A percentile compares a stretch with the other conserved stretches of the same genome.
Conservation (phyloP, 2,888 invertebrate genomes). For the Campoplex nolae region DNA sequence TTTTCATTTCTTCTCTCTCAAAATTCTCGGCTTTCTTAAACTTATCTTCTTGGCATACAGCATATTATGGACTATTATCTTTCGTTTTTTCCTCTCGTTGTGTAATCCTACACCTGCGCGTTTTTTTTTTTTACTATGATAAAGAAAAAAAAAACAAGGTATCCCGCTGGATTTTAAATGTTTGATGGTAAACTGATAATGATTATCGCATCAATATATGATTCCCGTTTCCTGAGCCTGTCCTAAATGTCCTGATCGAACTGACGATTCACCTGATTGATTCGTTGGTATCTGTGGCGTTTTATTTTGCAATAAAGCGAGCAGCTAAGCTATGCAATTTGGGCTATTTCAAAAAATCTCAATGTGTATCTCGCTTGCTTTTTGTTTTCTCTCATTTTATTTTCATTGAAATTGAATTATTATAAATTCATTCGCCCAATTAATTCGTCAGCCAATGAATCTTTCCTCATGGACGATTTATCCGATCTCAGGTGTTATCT, state of each 20-base stretch:
- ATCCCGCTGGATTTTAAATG: no score
- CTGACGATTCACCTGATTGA: constrained; percentile 75
- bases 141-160: not conserved
- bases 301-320: constrained; percentile 62
- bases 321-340: constrained; percentile 48
- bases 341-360: constrained; percentile 16
- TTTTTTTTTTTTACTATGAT: not conserved
- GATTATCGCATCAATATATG: not conserved
- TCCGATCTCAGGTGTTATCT: not conserved
- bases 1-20: constrained; percentile 45
- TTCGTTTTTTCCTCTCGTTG: constrained; percentile 8
- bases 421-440: not conserved
- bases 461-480: not conserved
- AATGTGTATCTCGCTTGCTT: not conserved
- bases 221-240: not conserved
- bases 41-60: constrained; percentile 38
- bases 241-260: constrained; percentile 46
- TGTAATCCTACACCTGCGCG: not conserved
- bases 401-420: not conserved
- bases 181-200: no score
- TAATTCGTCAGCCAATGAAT: not conserved
- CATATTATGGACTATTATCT: not conserved
- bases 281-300: constrained; percentile 76
- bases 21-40: constrained; percentile 60
- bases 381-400: not conserved